Percentiles rank a stretch among this genome's conserved stretches.
These are phyloP conservation scores for Serranus cabrilla DNA, from an alignment of 2,797 vertebrate species.

Conservation along the genomic window DNA sequence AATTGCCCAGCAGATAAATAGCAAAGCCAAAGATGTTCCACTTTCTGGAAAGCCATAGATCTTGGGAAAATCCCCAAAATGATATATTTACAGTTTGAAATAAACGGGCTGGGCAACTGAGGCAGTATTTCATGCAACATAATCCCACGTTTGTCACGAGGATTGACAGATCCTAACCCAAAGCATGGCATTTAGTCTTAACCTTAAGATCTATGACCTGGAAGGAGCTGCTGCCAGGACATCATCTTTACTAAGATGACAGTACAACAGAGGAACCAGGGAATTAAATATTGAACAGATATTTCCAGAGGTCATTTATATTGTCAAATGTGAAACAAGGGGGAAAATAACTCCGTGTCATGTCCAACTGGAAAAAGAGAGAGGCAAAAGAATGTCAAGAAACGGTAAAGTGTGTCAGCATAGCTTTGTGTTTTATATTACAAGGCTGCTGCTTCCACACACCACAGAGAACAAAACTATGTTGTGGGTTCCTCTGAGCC, in stretches of 20 bases:
- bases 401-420: conserved; percentile 52
- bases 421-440: conserved; percentile 72
- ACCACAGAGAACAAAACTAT: conserved; percentile 67
- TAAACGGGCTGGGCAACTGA: conserved; percentile 16
- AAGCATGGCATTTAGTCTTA: conserved; percentile 39
- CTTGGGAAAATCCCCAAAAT: conserved; percentile 39
- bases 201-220: conserved; percentile 41
- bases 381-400: conserved; percentile 20
- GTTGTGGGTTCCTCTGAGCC: conserved; percentile 69
- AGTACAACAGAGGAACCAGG: neutral
- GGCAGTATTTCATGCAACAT: conserved; percentile 39
- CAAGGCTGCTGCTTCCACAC: conserved; percentile 65
- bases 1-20: conserved; percentile 32
- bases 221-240: conserved; percentile 10
- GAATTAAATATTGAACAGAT: neutral
- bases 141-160: conserved; percentile 36
- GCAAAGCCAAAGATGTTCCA: conserved; percentile 13
- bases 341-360: neutral
- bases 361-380: conserved; percentile 22
- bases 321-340: conserved; percentile 6
- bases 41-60: neutral
- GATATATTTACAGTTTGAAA: conserved; percentile 37
- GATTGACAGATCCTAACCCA: conserved; percentile 44
- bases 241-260: neutral
- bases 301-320: neutral